A percentile compares a stretch with the other conserved stretches of the same genome.
phyloP scores from a whole-genome alignment of 2,888 invertebrate genomes.

The Amphipoea oculea region DNA sequence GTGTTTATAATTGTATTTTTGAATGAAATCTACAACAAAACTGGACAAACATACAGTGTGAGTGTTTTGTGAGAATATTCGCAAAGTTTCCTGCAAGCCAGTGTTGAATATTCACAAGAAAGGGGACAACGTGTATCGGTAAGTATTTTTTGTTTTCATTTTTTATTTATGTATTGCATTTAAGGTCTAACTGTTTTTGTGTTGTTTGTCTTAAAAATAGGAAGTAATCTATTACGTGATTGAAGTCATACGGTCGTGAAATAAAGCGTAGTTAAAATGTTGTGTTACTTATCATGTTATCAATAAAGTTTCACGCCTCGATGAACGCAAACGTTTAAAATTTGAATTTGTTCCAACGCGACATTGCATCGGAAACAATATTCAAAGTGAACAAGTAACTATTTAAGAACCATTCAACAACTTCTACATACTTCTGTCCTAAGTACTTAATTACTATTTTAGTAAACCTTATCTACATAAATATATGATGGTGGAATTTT shows the following conservation, averaged over 20 bases:
- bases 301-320: conserved; percentile 47
- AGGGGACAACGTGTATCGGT: conserved; percentile 46
- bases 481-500: no score
- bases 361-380: conserved; percentile 5
- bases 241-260: neutral
- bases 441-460: neutral
- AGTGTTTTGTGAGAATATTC: conserved; percentile 42
- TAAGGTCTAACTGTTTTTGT: conserved; percentile 20
- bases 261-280: conserved; percentile 2
- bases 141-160: conserved; percentile 61
- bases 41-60: conserved; percentile 28
- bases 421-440: neutral
- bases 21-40: conserved; percentile 56
- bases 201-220: conserved; percentile 6
- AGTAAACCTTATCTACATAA: neutral
- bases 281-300: conserved; percentile 15
- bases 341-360: conserved; percentile 40
- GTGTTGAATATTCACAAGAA: conserved; percentile 23
- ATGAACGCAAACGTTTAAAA: conserved; percentile 45
- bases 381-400: neutral
- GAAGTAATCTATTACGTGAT: conserved; percentile 34
- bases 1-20: conserved; percentile 49
- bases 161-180: conserved; percentile 43
- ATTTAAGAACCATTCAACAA: neutral
- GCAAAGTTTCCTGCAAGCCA: conserved; percentile 14